Evolutionary conservation across 2,113 vertebrate genomes (phyloP), one percentile per base, ranked within the genome.

Genomic region (Phainopepla nitens): DNA sequence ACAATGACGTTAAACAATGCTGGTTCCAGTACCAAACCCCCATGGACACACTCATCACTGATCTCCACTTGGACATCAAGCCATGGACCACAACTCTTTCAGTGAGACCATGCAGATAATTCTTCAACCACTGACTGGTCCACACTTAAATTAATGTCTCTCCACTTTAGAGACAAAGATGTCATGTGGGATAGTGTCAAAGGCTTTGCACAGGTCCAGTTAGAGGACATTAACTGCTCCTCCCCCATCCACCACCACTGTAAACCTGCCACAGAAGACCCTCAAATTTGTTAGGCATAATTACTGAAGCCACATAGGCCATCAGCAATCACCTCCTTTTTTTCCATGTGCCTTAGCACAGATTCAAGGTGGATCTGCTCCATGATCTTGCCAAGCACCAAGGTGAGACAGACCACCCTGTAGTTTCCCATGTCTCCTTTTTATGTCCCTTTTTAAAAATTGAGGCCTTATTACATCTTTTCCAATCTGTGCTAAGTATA

Each of bases 151-250:
- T 42, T 10, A 33, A 27, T 6, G 6, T 19, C 42, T 50, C 50
- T 36, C 12, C 58, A 36, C 50, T 33, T 72, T 13, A 44, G 15
- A 65, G 27, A 81, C 27, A 36, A 57, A 31, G 31, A 50, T 36
- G 31, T 33, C 4, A 5, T 10, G 6, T 0, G 1, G 10, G 19
- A 33, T 19, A 39, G 12, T 3, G 15, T 24, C 64, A 45, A 53
- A 61, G 13, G 39, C 47, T 45, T 53, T 70, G 36, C 76, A 44
- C 18, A 33, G 36, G 9, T 23, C 27, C 36, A 42, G 22, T 11
- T 3, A 50, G 22, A 42, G 12, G 44, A 65, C 8, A 65, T 5
- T 18, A 24, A 3, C 28, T 28, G 15, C 13, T 65, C 44, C 33
- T 36, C 18, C 36, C 22, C 61, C 23, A 24, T 17, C 33, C 15